Evolutionary conservation across 2,113 vertebrate species (phyloP).

Genomic region (Chauna torquata): DNA sequence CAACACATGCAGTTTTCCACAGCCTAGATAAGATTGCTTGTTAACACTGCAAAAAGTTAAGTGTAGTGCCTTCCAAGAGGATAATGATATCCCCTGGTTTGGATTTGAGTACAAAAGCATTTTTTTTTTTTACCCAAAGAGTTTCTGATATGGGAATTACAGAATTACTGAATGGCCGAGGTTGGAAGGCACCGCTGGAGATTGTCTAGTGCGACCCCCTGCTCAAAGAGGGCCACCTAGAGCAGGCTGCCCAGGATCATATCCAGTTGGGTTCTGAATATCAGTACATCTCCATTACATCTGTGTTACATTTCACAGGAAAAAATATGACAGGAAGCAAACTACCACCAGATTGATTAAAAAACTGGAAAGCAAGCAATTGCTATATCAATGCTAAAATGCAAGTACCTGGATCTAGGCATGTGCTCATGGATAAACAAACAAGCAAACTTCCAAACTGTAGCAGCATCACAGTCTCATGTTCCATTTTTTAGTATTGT

Average conservation of each 20-base stretch:
- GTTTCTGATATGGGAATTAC: background rate
- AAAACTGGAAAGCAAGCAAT: background rate
- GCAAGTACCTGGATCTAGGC: background rate
- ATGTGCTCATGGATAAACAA: rapidly evolving
- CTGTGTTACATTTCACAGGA: background rate
- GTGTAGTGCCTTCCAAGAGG: background rate
- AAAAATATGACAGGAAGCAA: background rate
- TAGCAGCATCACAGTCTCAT: rapidly evolving
- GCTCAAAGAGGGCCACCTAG: background rate
- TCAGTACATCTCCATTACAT: background rate
- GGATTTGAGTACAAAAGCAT: background rate
- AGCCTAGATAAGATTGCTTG: background rate
- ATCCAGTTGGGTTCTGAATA: background rate
- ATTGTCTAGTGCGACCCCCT: background rate
- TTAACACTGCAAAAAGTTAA: background rate
- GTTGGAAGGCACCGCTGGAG: background rate
- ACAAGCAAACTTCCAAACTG: background rate
- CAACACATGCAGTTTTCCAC: background rate
- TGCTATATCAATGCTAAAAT: background rate
- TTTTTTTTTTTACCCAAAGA: background rate
- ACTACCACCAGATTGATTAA: background rate
- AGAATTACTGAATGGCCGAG: background rate
- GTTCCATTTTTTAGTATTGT: background rate
- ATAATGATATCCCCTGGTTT: background rate
- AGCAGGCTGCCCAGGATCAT: background rate